phyloP scores from a whole-genome alignment of 2,888 invertebrate species.

The Homarus gammarus region DNA sequence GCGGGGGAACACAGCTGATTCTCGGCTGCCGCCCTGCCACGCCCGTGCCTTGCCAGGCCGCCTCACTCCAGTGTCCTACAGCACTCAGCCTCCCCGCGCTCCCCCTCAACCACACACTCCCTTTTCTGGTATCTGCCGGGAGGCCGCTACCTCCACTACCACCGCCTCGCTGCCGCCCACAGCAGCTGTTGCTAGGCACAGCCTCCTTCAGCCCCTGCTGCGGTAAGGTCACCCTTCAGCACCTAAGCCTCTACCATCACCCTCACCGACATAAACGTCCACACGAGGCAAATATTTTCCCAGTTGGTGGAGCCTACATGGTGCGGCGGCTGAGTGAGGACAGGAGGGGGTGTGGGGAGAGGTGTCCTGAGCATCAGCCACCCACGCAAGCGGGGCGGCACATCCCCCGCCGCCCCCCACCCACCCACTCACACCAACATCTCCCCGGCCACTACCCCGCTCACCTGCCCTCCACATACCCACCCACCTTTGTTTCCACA shows the following conservation, averaged over 20 bases:
- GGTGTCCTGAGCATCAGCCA: no score
- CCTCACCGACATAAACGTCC: neutral
- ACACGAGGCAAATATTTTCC: neutral
- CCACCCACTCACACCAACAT: no score
- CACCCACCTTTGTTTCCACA: no score
- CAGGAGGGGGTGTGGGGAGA: no score
- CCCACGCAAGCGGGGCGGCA: no score
- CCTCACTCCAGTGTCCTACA: neutral
- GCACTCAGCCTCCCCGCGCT: neutral
- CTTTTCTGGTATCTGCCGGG: neutral
- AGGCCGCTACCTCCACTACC: neutral
- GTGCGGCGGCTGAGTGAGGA: no score
- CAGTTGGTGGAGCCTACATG: no score
- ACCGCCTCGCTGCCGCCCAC: neutral
- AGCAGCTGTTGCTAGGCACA: slow-evolving; percentile 25
- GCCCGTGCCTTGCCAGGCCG: slow-evolving; percentile 21
- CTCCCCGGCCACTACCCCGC: no score
- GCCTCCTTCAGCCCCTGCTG: neutral
- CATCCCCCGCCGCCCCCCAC: no score
- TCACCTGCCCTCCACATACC: no score
- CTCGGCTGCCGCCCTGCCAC: slow-evolving; percentile 46
- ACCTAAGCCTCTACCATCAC: neutral
- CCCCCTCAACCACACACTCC: neutral
- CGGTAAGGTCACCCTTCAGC: no score
- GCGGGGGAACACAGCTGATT: slow-evolving; percentile 52